phyloP scores from a whole-genome alignment of 2,888 invertebrate species.

The Rambutsinella grinnellia region DNA sequence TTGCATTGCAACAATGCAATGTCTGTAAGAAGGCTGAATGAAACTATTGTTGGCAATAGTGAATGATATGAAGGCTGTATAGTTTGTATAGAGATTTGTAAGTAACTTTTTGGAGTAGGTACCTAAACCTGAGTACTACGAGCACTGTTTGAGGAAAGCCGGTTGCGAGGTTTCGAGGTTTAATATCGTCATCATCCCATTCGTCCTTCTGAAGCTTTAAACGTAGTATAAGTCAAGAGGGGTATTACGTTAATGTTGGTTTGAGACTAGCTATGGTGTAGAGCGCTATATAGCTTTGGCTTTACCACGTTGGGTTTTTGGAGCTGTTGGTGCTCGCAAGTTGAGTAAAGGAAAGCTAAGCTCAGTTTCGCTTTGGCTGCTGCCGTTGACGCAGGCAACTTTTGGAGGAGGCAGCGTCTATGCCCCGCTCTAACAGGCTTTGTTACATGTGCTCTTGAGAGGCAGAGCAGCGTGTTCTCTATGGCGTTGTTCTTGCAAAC shows the following conservation, averaged over 20 bases:
- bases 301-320: neutral
- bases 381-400: conserved; percentile 32
- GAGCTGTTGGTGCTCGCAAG: neutral
- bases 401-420: neutral
- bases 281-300: neutral
- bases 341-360: neutral
- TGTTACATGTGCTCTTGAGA: neutral
- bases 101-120: too few species aligned
- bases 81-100: too few species aligned
- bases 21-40: neutral
- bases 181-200: neutral
- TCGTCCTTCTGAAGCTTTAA: neutral
- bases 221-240: neutral
- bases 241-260: neutral
- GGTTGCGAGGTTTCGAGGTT: neutral
- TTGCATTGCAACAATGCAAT: neutral
- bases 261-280: neutral
- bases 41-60: conserved; percentile 1
- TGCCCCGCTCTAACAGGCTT: neutral
- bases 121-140: neutral
- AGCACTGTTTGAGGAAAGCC: conserved; percentile 12
- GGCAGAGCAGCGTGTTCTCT: neutral
- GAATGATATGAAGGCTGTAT: neutral
- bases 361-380: conserved; percentile 48
- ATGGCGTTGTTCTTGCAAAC: neutral